phyloP scores from a whole-genome alignment of 2,797 vertebrate species.

The Chelon labrosus region DNA sequence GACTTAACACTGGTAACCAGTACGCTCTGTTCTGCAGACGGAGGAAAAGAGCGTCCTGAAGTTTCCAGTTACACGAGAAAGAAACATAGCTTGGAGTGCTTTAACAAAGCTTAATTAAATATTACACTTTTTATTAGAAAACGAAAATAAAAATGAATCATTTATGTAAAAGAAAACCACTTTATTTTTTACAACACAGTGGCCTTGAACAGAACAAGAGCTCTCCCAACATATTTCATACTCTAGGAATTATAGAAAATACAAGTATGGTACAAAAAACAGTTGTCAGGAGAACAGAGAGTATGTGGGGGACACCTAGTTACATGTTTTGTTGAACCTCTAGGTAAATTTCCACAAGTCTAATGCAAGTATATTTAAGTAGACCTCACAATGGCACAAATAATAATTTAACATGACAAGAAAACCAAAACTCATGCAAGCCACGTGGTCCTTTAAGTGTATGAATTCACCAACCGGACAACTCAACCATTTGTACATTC shows the following conservation, averaged over 20 bases:
- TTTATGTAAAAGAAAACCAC: constrained; percentile 56
- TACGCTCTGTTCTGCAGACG: constrained; percentile 1
- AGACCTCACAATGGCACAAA: constrained; percentile 65
- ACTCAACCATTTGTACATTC: constrained; percentile 45
- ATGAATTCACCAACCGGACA: constrained; percentile 10
- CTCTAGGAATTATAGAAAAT: constrained; percentile 70
- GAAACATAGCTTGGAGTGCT: constrained; percentile 5
- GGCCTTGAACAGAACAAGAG: constrained; percentile 57
- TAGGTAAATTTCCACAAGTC: constrained; percentile 41
- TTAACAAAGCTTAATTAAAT: constrained; percentile 31
- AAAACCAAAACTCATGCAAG: constrained; percentile 58
- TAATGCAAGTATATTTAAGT: constrained; percentile 37
- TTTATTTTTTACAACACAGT: constrained; percentile 67
- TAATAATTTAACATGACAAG: constrained; percentile 28
- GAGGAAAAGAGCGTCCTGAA: neutral
- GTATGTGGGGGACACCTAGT: constrained; percentile 40
- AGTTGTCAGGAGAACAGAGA: constrained; percentile 49
- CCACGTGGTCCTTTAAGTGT: constrained; percentile 20
- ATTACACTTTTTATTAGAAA: constrained; percentile 40
- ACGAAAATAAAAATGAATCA: constrained; percentile 39
- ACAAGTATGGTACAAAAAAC: constrained; percentile 64
- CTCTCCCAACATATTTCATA: constrained; percentile 40
- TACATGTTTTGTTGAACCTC: constrained; percentile 34
- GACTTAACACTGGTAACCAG: neutral
- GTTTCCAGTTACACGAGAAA: constrained; percentile 3